Conservation (phyloP, 2,113 vertebrate species). For the Chaenocephalus aceratus region DNA sequence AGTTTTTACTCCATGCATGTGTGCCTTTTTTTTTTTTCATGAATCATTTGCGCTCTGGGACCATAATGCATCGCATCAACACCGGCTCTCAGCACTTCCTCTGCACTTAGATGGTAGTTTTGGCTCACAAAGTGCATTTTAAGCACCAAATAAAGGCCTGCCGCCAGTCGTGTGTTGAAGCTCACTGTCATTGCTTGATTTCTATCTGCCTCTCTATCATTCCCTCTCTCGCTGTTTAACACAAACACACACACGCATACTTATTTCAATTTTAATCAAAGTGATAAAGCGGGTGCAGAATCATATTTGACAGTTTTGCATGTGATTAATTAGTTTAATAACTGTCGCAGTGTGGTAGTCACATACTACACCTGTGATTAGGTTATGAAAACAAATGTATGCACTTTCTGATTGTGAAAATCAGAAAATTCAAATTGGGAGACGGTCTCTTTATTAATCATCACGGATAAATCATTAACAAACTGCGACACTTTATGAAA, state of each 20-base stretch:
- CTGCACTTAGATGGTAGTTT: slow-evolving; percentile 63
- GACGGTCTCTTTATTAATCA: slow-evolving; percentile 55
- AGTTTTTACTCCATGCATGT: slow-evolving; percentile 66
- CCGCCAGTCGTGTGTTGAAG: slow-evolving; percentile 43
- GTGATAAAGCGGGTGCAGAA: slow-evolving; percentile 66
- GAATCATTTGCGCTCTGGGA: slow-evolving; percentile 77
- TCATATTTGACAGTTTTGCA: slow-evolving; percentile 75
- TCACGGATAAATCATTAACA: slow-evolving; percentile 18
- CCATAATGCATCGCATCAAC: slow-evolving; percentile 73
- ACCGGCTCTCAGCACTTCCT: slow-evolving; percentile 64
- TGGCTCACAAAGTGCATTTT: slow-evolving; percentile 71
- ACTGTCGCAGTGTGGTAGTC: slow-evolving; percentile 62
- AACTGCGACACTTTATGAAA: slow-evolving; percentile 31
- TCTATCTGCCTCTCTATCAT: slow-evolving; percentile 14
- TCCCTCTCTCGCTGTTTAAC: slow-evolving; percentile 21
- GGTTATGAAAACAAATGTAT: slow-evolving; percentile 80
- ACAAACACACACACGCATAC: slow-evolving; percentile 3
- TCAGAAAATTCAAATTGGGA: slow-evolving; percentile 66
- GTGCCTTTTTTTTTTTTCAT: slow-evolving; percentile 64
- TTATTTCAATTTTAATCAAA: slow-evolving; percentile 74
- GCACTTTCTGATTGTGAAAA: slow-evolving; percentile 74
- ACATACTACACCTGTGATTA: slow-evolving; percentile 67
- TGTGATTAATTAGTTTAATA: slow-evolving; percentile 84
- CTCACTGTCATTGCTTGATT: slow-evolving; percentile 44
- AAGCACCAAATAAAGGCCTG: slow-evolving; percentile 56